Percentiles rank a stretch among this genome's conserved stretches.
Conservation (phyloP, 2,797 vertebrate species). For the Acanthopagrus latus region DNA sequence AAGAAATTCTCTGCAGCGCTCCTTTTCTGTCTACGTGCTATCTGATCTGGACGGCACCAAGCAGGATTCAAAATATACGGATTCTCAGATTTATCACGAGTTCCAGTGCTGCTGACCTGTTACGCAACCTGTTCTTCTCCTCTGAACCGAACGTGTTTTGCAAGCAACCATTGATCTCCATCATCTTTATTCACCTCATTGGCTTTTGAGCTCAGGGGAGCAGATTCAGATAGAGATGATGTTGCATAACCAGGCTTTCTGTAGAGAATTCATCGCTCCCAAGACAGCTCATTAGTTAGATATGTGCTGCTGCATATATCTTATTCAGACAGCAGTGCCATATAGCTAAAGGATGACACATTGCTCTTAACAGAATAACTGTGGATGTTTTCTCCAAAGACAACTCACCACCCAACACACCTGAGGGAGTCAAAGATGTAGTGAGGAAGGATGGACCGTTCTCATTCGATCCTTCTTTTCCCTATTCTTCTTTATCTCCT, state of each 20-base stretch:
- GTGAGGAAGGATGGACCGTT: too few relatives aligned
- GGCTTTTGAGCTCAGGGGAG: conserved; percentile 61
- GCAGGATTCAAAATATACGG: conserved; percentile 14
- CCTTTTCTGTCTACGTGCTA: conserved; percentile 5
- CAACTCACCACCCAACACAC: too few relatives aligned
- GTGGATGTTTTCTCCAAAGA: conserved; percentile 3
- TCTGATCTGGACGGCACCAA: conserved; percentile 20
- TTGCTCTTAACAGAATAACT: conserved; percentile 37
- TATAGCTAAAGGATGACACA: conserved; percentile 34
- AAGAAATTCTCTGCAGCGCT: background rate
- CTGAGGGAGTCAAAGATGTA: too few relatives aligned
- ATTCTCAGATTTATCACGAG: conserved; percentile 34
- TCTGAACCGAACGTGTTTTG: conserved; percentile 61
- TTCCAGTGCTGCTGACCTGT: conserved; percentile 48
- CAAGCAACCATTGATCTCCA: conserved; percentile 68
- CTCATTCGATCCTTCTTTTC: too few relatives aligned
- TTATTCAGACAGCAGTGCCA: conserved; percentile 39
- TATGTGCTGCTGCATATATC: conserved; percentile 47
- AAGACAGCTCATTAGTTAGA: conserved; percentile 72
- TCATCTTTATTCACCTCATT: conserved; percentile 65
- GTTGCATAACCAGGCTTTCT: conserved; percentile 67
- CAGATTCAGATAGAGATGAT: conserved; percentile 49
- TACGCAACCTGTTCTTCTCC: conserved; percentile 58
- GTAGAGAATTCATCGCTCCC: conserved; percentile 61
- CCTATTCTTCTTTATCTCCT: too few relatives aligned